Evolutionary conservation across 2,797 vertebrate species (phyloP).

Genomic region (Bufotes viridis): DNA sequence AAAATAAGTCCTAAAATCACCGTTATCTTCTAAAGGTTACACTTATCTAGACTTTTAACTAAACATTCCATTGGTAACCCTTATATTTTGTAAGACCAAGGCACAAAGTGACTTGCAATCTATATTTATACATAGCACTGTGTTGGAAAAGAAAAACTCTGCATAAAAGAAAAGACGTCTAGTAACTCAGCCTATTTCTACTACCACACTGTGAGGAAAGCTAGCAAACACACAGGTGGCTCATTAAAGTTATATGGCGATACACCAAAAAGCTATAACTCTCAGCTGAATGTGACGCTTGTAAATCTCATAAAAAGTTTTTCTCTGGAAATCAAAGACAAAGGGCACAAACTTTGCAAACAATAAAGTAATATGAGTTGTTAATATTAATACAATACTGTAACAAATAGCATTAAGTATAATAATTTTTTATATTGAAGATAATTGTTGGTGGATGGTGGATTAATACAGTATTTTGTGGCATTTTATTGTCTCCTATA

Average conservation of each 20-base stretch:
- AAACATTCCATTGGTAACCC: neutral
- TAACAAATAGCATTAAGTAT: neutral
- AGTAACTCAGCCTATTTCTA: neutral
- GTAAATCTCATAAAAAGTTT: neutral
- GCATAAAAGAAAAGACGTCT: neutral
- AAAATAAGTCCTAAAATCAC: neutral
- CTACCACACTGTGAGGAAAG: neutral
- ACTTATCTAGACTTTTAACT: neutral
- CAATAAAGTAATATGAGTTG: too few species aligned
- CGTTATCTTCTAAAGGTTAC: neutral
- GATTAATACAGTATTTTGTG: neutral
- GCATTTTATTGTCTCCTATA: neutral
- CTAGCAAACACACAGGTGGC: neutral
- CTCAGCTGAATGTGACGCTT: neutral
- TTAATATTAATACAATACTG: neutral
- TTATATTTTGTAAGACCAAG: slow-evolving; percentile 5
- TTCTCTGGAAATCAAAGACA: neutral
- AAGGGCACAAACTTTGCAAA: neutral
- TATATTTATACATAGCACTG: slow-evolving; percentile 4
- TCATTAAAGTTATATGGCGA: neutral
- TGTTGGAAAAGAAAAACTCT: neutral
- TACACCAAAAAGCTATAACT: neutral
- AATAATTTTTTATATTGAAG: neutral
- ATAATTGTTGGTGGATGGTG: neutral
- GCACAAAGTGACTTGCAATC: neutral